Evolutionary conservation across 2,888 invertebrate species (phyloP), one percentile per base, ranked within the genome.

Genomic region (Amiota mariae): DNA sequence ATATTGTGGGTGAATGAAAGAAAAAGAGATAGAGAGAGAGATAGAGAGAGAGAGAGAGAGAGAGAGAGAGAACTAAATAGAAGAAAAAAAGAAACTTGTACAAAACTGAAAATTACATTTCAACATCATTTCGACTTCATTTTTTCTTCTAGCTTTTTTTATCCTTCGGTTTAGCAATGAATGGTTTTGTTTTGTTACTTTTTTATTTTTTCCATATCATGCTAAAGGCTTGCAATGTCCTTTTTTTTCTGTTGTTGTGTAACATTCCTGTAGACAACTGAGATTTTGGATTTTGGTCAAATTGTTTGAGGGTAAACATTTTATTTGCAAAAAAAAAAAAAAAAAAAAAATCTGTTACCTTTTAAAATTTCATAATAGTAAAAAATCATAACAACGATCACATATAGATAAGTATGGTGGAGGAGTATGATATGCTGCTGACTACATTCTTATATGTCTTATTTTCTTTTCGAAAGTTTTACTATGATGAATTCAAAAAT

Each of bases 81-180:
- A 20, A 47, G n/a, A 75, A 78, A 6, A 6, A 6, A 36, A 2
- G 6, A 36, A 36, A 36, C 36, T 36, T 36, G 36, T 36, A 77
- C 61, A 79, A 77, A 79, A 73, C 82, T 84, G 80, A 77, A 85
- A 85, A 85, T 85, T 84, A 84, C 84, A 82, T 82, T 82, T 82
- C 75, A 80, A 80, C 77, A 78, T 68, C 67, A 54, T 68, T 68
- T 68, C 36, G 20, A 20, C 11, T 11, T 13, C 51, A 2, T 48
- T 24, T 20, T 24, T 51, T 67, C 51, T 67, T 51, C 51, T 18
- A 18, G 51, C 47, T 66, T 47, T 68, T 48, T 20, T 8, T 49
- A 18, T 51, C 36, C 15, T 8, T 48, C 8, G n/a, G 11, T 15
- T 13, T 61, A 1, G 1, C 36, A 6, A 20, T 11, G 57, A 24